Evolutionary conservation across 2,113 vertebrate species (phyloP).

Genomic region (Crotalus tigris): DNA sequence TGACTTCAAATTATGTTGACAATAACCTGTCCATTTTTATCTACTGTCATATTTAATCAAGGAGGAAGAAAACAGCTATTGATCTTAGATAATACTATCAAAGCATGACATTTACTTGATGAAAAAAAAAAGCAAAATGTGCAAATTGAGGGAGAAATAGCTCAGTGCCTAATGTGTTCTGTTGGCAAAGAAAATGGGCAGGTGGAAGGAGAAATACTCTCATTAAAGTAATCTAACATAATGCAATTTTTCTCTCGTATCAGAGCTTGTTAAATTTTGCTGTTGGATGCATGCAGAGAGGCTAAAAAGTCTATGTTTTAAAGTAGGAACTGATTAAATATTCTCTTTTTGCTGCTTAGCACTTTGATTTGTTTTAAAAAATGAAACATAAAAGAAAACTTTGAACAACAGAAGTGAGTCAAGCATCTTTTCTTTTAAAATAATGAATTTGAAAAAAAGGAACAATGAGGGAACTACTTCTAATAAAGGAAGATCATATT

Average conservation of each 20-base stretch:
- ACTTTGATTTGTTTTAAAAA: neutral
- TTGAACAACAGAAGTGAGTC: neutral
- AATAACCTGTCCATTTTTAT: neutral
- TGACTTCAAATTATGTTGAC: neutral
- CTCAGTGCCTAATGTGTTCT: neutral
- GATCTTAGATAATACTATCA: constrained; percentile 32
- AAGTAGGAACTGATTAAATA: neutral
- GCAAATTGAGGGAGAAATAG: neutral
- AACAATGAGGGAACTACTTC: neutral
- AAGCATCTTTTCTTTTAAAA: neutral
- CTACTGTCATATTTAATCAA: constrained; percentile 13
- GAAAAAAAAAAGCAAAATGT: neutral
- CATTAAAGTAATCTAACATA: accelerated
- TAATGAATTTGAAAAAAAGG: neutral
- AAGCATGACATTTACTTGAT: neutral
- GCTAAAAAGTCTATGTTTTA: neutral
- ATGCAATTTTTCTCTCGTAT: neutral
- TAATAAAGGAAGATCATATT: neutral
- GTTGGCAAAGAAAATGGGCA: constrained; percentile 1
- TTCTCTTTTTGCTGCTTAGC: neutral
- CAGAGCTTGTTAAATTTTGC: neutral
- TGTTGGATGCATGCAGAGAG: neutral
- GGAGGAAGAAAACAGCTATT: neutral
- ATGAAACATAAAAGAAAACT: neutral
- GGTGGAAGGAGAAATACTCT: neutral